phyloP scores from a whole-genome alignment of 2,888 invertebrate genomes.

The Drosophila acutilabella region DNA sequence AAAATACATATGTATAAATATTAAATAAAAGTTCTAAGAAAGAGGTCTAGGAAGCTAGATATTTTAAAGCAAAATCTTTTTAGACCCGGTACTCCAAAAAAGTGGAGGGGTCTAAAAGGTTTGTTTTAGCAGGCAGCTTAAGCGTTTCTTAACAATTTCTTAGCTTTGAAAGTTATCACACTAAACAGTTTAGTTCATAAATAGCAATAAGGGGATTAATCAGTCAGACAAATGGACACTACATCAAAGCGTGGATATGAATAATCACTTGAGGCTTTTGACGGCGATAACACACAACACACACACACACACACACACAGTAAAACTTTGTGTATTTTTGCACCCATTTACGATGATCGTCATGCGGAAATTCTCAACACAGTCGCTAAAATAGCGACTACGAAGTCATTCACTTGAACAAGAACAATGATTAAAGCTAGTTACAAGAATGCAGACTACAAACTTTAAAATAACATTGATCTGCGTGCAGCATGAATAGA shows the following conservation, averaged over 20 bases:
- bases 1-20: too few relatives aligned
- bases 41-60: too few relatives aligned
- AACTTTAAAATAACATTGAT: too few relatives aligned
- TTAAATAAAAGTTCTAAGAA: too few relatives aligned
- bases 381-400: constrained; percentile 42
- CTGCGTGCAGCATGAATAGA: too few relatives aligned
- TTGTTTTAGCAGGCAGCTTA: too few relatives aligned
- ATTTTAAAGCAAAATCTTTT: too few relatives aligned
- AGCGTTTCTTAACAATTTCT: background rate
- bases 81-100: too few relatives aligned
- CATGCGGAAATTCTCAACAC: constrained; percentile 42
- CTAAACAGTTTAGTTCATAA: background rate
- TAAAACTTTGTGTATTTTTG: background rate
- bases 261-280: constrained; percentile 38
- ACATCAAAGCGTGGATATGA: constrained; percentile 42
- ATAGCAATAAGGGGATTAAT: background rate
- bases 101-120: too few relatives aligned
- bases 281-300: constrained; percentile 32
- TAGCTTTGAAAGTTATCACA: background rate
- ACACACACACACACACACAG: constrained; percentile 4
- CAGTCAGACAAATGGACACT: constrained; percentile 30
- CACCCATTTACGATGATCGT: constrained; percentile 25
- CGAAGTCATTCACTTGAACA: constrained; percentile 53
- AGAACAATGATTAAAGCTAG: constrained; percentile 13
- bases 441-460: background rate